Base-by-base conservation (phyloP, 2,113 vertebrate species). In the Ammodytes marinus region DNA sequence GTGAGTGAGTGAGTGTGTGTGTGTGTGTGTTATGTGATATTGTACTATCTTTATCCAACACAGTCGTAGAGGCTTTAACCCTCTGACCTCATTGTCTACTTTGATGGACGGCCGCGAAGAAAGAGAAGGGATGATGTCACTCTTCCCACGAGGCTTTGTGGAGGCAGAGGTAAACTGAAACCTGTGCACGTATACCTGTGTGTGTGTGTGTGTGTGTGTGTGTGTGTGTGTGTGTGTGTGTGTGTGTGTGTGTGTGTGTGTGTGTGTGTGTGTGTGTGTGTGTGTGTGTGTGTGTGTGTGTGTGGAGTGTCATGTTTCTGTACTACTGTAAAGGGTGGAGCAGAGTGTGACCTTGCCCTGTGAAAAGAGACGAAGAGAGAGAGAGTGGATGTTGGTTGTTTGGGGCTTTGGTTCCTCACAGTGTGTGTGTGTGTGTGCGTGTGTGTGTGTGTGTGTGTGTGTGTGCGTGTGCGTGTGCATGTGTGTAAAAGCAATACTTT, bases 121-220 rank as follows among this genome's bases (percentile, higher is more conserved):
- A 79, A 84, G 69, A 83, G 69, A 69, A 3, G 52, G 52, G 66
- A 77, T 92, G 92, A 92, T 90, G 91, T 93, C 91, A 92, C 79
- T 77, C 65, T 86, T 90, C 90, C 88, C 88, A 89, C 69, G 60
- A 90, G 85, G 85, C 83, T 89, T 84, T 82, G 72, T 79, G 67
- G 74, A 80, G n/a, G 60, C 35, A 60, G 75, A 69, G 50, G 90
- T 89, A 92, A 93, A 68, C 63, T 17, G 88, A 92, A 47, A 68
- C 57, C 27, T 65, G 83, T 61, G 82, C 43, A 15, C 35, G 6
- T 83, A 82, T 64, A 49, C 81, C 85, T 64, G 19, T 75, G 72
- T 77, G 82, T 73, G 72, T 68, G 17, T 73, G 8, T 27, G 27
- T 27, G 27, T 27, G 27, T 27, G 27, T 27, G 27, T 27, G 27